Percentiles rank a stretch among this genome's conserved stretches.
Conservation (phyloP, 2,888 invertebrate species). For the Athetis lepigone region DNA sequence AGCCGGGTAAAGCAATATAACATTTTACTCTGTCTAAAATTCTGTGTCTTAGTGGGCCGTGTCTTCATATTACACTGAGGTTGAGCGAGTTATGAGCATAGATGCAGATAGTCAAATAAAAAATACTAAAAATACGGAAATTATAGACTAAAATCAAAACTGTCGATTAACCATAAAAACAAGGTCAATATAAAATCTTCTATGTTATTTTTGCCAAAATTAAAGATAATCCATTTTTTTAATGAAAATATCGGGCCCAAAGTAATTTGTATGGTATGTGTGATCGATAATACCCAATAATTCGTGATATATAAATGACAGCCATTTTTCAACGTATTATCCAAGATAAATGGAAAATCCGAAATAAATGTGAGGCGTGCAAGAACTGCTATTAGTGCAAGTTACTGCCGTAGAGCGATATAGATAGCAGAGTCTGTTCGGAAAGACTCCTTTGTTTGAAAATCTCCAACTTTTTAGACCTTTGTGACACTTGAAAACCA, state of each 20-base stretch:
- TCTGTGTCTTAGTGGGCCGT: too few relatives aligned
- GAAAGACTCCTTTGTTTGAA: background rate
- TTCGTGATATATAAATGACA: conserved; percentile 54
- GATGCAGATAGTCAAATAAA: too few relatives aligned
- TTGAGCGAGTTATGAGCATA: too few relatives aligned
- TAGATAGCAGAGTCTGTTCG: background rate
- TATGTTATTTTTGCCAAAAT: conserved; percentile 1
- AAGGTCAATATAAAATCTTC: background rate
- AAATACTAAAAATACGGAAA: too few relatives aligned
- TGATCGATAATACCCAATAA: conserved; percentile 54
- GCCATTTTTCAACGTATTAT: conserved; percentile 63
- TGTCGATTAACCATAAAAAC: too few relatives aligned
- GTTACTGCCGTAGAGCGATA: conserved; percentile 42
- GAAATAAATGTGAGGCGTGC: conserved; percentile 64
- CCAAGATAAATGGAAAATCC: conserved; percentile 65
- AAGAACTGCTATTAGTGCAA: conserved; percentile 22
- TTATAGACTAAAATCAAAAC: too few relatives aligned
- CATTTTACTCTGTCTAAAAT: too few relatives aligned
- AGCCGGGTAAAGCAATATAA: too few relatives aligned
- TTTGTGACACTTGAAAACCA: too few relatives aligned
- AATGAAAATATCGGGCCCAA: conserved; percentile 8
- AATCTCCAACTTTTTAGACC: too few relatives aligned
- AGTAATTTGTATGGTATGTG: conserved; percentile 29
- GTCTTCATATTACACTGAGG: too few relatives aligned
- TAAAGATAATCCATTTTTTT: conserved; percentile 26